Evolutionary conservation across 2,888 invertebrate species (phyloP).

Genomic region (Tipula helvola): DNA sequence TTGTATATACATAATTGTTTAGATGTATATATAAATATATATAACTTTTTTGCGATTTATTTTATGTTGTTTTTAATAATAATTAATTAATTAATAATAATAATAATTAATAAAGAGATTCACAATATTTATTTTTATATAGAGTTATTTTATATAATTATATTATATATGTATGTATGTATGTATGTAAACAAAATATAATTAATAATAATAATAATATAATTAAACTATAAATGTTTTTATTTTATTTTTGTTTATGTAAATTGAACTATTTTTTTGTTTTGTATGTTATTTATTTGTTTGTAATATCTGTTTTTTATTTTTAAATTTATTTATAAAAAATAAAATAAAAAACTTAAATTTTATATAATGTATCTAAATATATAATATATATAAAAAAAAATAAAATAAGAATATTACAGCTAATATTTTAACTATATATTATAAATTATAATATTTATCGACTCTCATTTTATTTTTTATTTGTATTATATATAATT

Average conservation of each 20-base stretch:
- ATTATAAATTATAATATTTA: not conserved
- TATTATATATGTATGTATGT: not conserved
- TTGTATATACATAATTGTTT: not conserved
- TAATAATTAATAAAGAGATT: not conserved
- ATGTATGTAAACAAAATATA: not conserved
- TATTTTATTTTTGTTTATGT: not conserved
- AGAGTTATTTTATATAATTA: not conserved
- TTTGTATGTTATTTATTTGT: not conserved
- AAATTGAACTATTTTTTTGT: not conserved
- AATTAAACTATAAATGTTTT: not conserved
- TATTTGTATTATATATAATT: not conserved
- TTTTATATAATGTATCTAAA: not conserved
- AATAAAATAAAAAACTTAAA: not conserved
- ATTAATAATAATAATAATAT: not conserved
- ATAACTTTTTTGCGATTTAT: not conserved
- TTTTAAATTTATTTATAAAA: not conserved
- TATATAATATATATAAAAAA: not conserved
- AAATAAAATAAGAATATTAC: not conserved
- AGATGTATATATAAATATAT: not conserved
- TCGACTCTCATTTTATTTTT: not conserved
- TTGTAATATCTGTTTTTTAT: not conserved
- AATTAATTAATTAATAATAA: not conserved
- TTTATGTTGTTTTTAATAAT: not conserved
- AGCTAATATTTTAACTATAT: not conserved
- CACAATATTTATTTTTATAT: not conserved